Base-by-base conservation (phyloP, 2,113 vertebrate species). In the Calonectris borealis region DNA sequence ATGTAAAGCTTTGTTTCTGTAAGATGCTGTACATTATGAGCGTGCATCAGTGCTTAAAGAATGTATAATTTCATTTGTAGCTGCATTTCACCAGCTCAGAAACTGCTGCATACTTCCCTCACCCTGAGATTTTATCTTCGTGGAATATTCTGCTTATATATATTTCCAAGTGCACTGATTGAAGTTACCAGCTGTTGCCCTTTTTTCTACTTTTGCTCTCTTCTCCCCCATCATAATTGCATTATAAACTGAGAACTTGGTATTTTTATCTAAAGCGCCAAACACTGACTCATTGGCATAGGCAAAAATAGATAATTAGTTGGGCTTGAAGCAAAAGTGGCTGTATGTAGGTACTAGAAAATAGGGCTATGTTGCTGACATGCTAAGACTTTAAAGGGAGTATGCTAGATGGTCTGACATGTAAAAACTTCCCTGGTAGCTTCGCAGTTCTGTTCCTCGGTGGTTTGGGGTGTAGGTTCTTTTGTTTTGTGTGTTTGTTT, bases 211-310 rank as follows among this genome's bases (percentile, higher is more conserved):
- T 94, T 94, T 52, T 88, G 91, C 83, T 94, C 82, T 40, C 88
- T 83, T 48, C 71, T 72, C 91, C 75, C 80, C 62, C 57, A 32
- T 80, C 80, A 62, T n/a, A 93, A 82, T 52, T 10, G 75, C 27
- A 38, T 84, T 72, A 40, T 32, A 22, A 93, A 52, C 78, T 7
- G 64, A 86, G 77, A 49, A 54, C 52, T 91, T 5, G 76, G 1
- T 95, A 93, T 91, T 96, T 97, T 95, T 95, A 92, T 96, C 95
- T 78, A 73, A 66, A 91, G 58, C 72, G 89, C 87, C 93, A 85
- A 95, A 79, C 60, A 73, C 46, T 90, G 96, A 88, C 83, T 97
- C 77, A 15, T 83, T 90, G 85, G 93, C 44, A 73, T 42, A 77
- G 93, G 92, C 91, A 94, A 76, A 95, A 97, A 89, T 86, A 80